Conservation (phyloP, 2,797 vertebrate species). For the Bradypodion ventrale region DNA sequence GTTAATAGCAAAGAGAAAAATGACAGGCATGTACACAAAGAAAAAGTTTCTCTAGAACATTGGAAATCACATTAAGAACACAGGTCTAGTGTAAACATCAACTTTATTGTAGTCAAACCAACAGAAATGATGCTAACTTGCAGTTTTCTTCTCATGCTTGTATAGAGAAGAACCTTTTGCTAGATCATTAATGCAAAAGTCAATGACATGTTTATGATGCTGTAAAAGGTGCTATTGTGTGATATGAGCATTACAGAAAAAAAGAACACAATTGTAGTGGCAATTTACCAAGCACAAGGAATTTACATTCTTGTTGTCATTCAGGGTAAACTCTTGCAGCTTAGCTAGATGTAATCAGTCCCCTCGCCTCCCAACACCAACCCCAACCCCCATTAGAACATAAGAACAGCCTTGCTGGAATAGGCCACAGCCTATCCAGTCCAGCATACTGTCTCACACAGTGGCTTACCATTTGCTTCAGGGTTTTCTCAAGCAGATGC, state of each 20-base stretch:
- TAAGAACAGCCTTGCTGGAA: no score
- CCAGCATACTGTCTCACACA: no score
- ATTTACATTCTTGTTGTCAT: not conserved
- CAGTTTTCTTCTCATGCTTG: not conserved
- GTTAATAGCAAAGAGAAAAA: not conserved
- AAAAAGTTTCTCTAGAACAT: constrained; percentile 19
- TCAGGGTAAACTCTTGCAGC: not conserved
- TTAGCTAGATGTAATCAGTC: not conserved
- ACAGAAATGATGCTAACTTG: constrained; percentile 45
- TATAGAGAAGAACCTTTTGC: not conserved
- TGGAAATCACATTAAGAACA: not conserved
- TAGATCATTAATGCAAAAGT: not conserved
- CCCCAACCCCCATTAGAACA: no score
- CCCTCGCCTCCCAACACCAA: not conserved
- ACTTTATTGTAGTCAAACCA: constrained; percentile 28
- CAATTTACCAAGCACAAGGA: not conserved
- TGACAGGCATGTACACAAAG: not conserved
- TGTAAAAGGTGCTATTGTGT: constrained; percentile 10
- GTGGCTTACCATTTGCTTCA: no score
- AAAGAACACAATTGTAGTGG: not conserved
- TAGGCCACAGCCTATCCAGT: no score
- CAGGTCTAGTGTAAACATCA: constrained; percentile 47
- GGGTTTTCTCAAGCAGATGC: no score
- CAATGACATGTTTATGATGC: constrained; percentile 6
- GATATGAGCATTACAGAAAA: constrained; percentile 19